Evolutionary conservation across 2,888 invertebrate genomes (phyloP).

Genomic region (Auanema freiburgensis): DNA sequence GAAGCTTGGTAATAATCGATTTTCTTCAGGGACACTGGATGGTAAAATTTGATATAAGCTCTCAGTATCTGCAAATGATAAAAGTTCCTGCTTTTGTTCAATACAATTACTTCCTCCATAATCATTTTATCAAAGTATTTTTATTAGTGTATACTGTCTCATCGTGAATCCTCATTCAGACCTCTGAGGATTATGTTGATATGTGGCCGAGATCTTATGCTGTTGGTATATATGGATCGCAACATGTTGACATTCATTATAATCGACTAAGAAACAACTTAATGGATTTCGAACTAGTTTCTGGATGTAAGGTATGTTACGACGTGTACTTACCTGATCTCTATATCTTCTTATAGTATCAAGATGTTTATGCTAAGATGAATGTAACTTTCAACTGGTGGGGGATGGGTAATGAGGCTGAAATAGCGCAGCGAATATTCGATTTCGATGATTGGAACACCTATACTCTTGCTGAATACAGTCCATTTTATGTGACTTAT

Average conservation of each 20-base stretch:
- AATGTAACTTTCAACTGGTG: conserved; percentile 95
- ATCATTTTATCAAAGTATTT: conserved; percentile 42
- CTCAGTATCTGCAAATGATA: conserved; percentile 45
- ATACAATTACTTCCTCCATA: conserved; percentile 61
- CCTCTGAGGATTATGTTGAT: conserved; percentile 56
- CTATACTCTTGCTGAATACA: conserved; percentile 86
- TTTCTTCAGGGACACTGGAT: conserved; percentile 56
- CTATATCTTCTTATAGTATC: conserved; percentile 38
- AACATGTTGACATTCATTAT: conserved; percentile 77
- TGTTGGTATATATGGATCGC: conserved; percentile 88
- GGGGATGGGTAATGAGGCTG: conserved; percentile 76
- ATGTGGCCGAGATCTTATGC: conserved; percentile 77
- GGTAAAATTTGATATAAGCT: conserved; percentile 49
- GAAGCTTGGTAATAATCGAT: not conserved
- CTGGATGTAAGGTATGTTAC: conserved; percentile 69
- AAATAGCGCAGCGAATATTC: conserved; percentile 74
- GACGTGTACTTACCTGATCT: too few species aligned
- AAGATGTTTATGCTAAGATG: conserved; percentile 70
- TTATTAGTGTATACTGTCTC: not conserved
- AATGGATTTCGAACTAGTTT: conserved; percentile 83
- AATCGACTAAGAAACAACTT: conserved; percentile 82
- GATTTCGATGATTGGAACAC: conserved; percentile 91
- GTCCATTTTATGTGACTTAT: conserved; percentile 82
- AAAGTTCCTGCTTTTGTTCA: conserved; percentile 50
- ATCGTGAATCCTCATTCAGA: conserved; percentile 11